Evolutionary conservation across 2,888 invertebrate genomes (phyloP), one percentile per base, ranked within the genome.

Genomic region (Nemotelus nigrinus): DNA sequence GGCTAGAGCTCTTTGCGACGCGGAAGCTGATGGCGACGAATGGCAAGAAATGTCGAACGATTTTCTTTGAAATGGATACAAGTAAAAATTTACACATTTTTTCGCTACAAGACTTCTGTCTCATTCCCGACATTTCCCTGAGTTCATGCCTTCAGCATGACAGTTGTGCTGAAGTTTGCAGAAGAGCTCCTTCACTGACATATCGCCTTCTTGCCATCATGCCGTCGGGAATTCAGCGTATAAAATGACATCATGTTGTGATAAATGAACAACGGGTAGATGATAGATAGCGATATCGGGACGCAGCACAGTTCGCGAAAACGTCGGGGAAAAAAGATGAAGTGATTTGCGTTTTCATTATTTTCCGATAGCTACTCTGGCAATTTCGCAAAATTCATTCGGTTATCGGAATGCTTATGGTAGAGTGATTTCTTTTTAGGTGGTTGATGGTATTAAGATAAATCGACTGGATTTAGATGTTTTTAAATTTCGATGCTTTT

Each of bases 241-340:
- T 8, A 55, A 55, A 70, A 44, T 70, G 70, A 70, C 70, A 57
- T 55, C 41, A 55, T 70, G 39, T 70, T 70, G 70, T 70, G 70
- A 70, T 70, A 41, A 70, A 70, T 70, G 70, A 70, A 43, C 70
- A 53, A 55, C 5, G 44, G 4, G 43, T 43, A 43, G 55, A 70
- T 53, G 44, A 70, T 43, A 8, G 55, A 55, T 64, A 39, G 4
- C 43, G 64, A 43, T 41, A 43, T 64, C 43, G 64, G 43, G 64
- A 43, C 43, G 43, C 10, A 43, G 60, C 60, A 58, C n/a, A 10
- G 25, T 25, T 10, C 4, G 4, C 8, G 4, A n/a, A n/a, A n/a
- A n/a, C n/a, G n/a, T n/a, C n/a, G n/a, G 60, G 7, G 4, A 6
- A 60, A 60, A n/a, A 6, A 25, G 39, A 60, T 6, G 60, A 60